phyloP scores from a whole-genome alignment of 2,113 vertebrate species.

The Hippoglossus stenolepis region DNA sequence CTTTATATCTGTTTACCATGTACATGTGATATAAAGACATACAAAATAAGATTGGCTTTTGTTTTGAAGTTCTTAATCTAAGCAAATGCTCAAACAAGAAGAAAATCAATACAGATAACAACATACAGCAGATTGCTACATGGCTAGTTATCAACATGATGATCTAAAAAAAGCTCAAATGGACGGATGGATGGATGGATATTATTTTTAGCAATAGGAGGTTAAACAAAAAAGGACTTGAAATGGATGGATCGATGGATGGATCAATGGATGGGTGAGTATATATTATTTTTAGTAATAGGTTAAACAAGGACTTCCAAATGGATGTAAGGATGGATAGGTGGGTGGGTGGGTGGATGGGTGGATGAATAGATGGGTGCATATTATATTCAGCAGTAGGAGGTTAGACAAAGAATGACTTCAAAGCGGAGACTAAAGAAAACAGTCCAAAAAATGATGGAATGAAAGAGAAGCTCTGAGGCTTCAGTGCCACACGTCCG shows the following conservation, averaged over 20 bases:
- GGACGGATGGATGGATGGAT: too few species aligned
- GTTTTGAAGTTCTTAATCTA: not conserved
- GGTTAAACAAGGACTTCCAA: too few species aligned
- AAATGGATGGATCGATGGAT: not conserved
- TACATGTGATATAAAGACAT: not conserved
- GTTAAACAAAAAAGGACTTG: not conserved
- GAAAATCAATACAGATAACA: not conserved
- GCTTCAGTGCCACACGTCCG: slow-evolving; percentile 71
- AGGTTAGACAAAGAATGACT: slow-evolving; percentile 20
- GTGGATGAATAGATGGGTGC: not conserved
- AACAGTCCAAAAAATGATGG: slow-evolving; percentile 24
- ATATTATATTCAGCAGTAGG: not conserved
- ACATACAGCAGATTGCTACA: not conserved
- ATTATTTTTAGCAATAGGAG: not conserved
- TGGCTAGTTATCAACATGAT: not conserved
- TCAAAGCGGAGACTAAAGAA: slow-evolving; percentile 16
- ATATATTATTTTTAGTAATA: not conserved
- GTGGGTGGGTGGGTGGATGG: too few species aligned
- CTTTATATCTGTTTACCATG: not conserved
- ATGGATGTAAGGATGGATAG: too few species aligned
- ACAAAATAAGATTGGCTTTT: not conserved
- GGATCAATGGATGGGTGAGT: not conserved
- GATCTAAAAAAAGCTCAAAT: too few species aligned
- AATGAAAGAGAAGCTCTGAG: slow-evolving; percentile 24
- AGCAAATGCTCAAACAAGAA: not conserved